Percentiles rank a stretch among this genome's conserved stretches.
phyloP scores from a whole-genome alignment of 2,797 vertebrate species.

The Diglossa cyanea region DNA sequence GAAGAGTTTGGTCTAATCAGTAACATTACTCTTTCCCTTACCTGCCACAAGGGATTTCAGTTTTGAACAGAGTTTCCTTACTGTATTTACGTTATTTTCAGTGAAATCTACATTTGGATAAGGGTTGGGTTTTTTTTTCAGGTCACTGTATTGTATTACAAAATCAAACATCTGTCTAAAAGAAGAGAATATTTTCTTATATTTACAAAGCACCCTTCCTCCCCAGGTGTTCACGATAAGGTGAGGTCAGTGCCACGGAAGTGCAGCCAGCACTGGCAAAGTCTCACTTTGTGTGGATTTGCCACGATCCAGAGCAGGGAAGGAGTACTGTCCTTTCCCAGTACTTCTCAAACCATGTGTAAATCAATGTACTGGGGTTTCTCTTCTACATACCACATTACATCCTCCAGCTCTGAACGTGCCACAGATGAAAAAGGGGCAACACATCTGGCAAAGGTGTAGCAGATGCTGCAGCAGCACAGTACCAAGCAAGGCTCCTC shows the following conservation, averaged over 20 bases:
- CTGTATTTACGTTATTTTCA: background rate
- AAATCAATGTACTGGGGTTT: background rate
- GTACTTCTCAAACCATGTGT: background rate
- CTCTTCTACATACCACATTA: background rate
- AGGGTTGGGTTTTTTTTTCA: background rate
- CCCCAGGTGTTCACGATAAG: accelerated
- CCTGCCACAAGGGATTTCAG: background rate
- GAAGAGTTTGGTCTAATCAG: background rate
- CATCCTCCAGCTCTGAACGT: background rate
- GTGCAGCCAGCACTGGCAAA: background rate
- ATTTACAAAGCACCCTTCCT: background rate
- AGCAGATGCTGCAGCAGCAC: background rate
- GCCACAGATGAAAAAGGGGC: background rate
- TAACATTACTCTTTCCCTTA: background rate
- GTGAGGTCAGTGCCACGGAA: background rate
- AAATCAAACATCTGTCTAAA: background rate
- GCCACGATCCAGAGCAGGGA: background rate
- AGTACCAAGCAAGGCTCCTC: background rate
- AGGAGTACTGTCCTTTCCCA: background rate
- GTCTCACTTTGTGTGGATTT: background rate
- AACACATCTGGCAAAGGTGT: background rate
- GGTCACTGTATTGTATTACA: background rate
- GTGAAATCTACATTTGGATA: background rate
- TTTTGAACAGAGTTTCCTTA: background rate
- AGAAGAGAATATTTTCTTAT: background rate